Conservation (phyloP, 2,888 invertebrate genomes). For the Lepidocyrtinus sp. region DNA sequence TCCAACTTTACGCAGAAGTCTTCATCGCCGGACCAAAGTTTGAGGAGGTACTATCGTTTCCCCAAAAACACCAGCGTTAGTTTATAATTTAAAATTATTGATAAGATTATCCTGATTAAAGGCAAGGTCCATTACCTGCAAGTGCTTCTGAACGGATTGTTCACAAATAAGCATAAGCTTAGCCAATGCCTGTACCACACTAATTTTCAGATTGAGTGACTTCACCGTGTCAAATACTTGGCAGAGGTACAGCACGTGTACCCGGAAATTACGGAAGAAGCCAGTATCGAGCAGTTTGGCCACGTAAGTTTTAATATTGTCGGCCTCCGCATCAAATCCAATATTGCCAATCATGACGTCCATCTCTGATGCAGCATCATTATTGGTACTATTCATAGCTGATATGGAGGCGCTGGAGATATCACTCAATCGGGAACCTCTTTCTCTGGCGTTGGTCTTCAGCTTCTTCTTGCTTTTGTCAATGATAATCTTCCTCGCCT, state of each 20-base stretch:
- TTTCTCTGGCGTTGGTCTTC: conserved; percentile 3
- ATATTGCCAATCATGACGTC: conserved; percentile 67
- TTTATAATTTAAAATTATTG: conserved; percentile 16
- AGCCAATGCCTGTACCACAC: conserved; percentile 61
- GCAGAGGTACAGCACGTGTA: conserved; percentile 62
- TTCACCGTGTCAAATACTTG: conserved; percentile 42
- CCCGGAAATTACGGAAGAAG: conserved; percentile 62
- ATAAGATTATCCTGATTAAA: too few species aligned
- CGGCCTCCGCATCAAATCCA: conserved; percentile 66
- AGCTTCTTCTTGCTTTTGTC: conserved; percentile 41
- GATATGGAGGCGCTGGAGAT: conserved; percentile 11
- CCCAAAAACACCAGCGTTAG: not conserved
- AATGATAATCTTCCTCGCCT: conserved; percentile 48
- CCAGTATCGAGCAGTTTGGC: conserved; percentile 62
- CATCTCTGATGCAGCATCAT: conserved; percentile 61
- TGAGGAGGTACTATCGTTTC: conserved; percentile 55
- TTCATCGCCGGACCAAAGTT: conserved; percentile 56
- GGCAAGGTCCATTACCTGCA: conserved; percentile 63
- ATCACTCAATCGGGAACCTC: conserved; percentile 7
- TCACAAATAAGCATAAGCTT: conserved; percentile 66
- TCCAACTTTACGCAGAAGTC: conserved; percentile 64
- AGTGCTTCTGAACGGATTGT: conserved; percentile 48
- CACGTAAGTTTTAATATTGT: conserved; percentile 59
- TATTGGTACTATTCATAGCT: conserved; percentile 39
- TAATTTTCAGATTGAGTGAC: conserved; percentile 61